phyloP scores from a whole-genome alignment of 2,888 invertebrate genomes.

The Oeneis ivallda region DNA sequence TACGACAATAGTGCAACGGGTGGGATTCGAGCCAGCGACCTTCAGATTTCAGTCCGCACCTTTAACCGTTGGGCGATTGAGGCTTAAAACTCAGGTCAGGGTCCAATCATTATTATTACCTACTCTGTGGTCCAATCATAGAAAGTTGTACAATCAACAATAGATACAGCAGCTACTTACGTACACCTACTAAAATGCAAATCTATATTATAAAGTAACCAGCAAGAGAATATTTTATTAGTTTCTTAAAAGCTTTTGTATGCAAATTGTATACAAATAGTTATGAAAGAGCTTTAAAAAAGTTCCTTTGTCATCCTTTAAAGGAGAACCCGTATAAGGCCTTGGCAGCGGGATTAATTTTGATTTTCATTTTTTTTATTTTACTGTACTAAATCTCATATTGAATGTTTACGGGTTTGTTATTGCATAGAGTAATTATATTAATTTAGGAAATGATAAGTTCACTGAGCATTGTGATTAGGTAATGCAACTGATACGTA shows the following conservation, averaged over 20 bases:
- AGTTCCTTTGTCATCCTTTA: slow-evolving; percentile 34
- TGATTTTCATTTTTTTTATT: neutral
- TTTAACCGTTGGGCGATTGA: no score
- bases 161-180: neutral
- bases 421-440: no score
- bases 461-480: neutral
- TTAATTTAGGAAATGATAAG: neutral
- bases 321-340: slow-evolving; percentile 30
- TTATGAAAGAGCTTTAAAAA: slow-evolving; percentile 24
- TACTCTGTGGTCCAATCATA: no score
- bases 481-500: neutral
- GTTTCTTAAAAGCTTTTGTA: neutral
- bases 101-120: no score
- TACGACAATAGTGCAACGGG: no score
- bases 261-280: slow-evolving; percentile 20
- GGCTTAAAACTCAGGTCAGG: no score
- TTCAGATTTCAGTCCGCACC: no score
- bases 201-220: neutral
- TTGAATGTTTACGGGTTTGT: no score
- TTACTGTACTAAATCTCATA: no score
- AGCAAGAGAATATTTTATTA: neutral
- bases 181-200: neutral
- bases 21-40: no score
- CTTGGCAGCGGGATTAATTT: neutral
- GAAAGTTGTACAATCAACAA: neutral